These are phyloP conservation scores for Amphipyra tragopoginis DNA, from an alignment of 2,888 invertebrate species.

Conservation along the genomic window DNA sequence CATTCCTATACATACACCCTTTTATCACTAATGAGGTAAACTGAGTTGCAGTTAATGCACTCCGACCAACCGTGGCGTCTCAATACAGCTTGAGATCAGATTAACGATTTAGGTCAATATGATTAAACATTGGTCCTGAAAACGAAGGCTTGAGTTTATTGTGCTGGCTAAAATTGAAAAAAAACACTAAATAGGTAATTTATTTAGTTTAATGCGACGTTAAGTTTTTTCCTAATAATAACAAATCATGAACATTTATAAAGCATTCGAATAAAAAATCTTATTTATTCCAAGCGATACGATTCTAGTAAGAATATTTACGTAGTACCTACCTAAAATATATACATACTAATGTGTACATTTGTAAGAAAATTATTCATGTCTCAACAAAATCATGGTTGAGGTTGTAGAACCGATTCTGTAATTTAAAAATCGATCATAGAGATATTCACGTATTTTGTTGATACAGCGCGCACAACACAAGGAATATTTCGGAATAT, in stretches of 20 bases:
- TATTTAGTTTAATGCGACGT: too few species aligned
- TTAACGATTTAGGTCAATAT: not conserved
- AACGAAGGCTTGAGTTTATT: too few species aligned
- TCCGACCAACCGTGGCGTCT: not conserved
- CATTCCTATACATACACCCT: not conserved
- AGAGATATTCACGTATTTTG: slow-evolving; percentile 2
- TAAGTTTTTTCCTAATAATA: too few species aligned
- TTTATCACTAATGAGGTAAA: slow-evolving; percentile 9
- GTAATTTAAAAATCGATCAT: too few species aligned
- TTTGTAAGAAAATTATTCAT: slow-evolving; percentile 4
- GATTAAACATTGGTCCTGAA: not conserved
- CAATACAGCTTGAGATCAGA: not conserved
- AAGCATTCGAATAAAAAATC: not conserved
- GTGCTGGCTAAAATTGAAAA: too few species aligned
- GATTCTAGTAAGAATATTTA: not conserved
- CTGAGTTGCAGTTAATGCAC: not conserved
- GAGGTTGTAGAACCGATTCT: not conserved
- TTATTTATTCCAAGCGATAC: not conserved
- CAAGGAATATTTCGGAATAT: slow-evolving; percentile 35
- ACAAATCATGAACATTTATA: not conserved
- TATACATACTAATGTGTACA: not conserved
- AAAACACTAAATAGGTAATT: too few species aligned
- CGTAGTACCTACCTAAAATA: not conserved
- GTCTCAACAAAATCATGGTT: slow-evolving; percentile 2
- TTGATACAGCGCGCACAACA: slow-evolving; percentile 4